phyloP scores from a whole-genome alignment of 2,113 vertebrate species.

The Gymnobelideus leadbeateri region DNA sequence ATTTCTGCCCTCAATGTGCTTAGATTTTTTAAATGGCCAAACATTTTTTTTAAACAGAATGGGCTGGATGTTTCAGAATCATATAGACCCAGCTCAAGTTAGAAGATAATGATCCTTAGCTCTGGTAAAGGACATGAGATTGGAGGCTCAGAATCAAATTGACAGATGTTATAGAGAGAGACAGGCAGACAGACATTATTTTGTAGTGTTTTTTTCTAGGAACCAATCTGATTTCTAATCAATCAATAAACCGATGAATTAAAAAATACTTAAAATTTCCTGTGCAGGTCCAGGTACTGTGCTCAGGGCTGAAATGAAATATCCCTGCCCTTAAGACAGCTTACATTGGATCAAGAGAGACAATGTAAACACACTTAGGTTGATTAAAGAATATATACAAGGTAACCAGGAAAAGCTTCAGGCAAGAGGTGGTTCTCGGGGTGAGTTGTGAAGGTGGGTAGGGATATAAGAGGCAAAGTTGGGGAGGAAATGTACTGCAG shows the following conservation, averaged over 20 bases:
- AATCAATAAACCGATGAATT: neutral
- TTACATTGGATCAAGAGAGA: neutral
- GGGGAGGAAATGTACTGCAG: neutral
- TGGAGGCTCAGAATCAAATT: neutral
- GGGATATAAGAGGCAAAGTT: neutral
- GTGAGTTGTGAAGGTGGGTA: neutral
- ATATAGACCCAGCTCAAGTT: neutral
- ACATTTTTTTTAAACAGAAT: neutral
- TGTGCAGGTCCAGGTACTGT: neutral
- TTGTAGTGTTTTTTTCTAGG: neutral
- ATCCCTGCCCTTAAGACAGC: neutral
- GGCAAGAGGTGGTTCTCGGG: neutral
- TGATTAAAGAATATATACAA: neutral
- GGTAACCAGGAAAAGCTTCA: neutral
- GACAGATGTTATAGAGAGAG: neutral
- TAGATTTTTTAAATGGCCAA: neutral
- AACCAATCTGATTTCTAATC: neutral
- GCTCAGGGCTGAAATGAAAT: neutral
- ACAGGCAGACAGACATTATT: neutral
- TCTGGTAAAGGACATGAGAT: neutral
- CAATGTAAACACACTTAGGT: neutral
- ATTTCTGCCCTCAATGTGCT: neutral
- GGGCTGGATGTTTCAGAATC: neutral
- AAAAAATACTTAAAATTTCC: neutral
- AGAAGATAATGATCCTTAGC: neutral